Percentiles rank a stretch among this genome's conserved stretches.
phyloP scores from a whole-genome alignment of 2,888 invertebrate genomes.

The Elmis aenea region DNA sequence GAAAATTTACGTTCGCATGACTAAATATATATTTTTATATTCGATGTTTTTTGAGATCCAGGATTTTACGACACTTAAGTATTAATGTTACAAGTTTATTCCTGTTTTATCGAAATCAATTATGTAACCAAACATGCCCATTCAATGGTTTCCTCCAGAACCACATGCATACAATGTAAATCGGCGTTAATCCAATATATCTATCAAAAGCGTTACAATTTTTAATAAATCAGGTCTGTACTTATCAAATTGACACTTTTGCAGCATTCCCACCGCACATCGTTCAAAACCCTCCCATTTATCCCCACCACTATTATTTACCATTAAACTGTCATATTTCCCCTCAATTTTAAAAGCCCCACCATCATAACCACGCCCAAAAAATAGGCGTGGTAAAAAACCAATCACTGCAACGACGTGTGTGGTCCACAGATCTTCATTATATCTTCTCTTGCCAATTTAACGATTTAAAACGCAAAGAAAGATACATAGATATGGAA shows the following conservation, averaged over 20 bases:
- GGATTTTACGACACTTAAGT: no score
- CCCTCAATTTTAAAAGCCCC: constrained; percentile 2
- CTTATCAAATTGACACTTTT: constrained; percentile 26
- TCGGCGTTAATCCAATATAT: constrained; percentile 17
- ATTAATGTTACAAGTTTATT: no score
- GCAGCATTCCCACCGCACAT: constrained; percentile 18
- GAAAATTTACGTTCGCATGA: no score
- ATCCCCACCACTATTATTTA: constrained; percentile 13
- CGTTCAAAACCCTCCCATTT: constrained; percentile 12
- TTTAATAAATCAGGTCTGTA: constrained; percentile 29
- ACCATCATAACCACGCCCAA: constrained; percentile 17
- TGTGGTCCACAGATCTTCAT: constrained; percentile 49
- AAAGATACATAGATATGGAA: constrained; percentile 20
- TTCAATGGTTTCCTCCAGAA: no score
- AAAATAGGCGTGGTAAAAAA: constrained; percentile 33
- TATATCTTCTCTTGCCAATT: constrained; percentile 46
- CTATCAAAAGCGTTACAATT: constrained; percentile 14
- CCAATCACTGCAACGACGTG: constrained; percentile 47
- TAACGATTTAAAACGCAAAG: constrained; percentile 42
- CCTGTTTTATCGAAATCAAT: no score
- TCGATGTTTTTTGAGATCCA: no score
- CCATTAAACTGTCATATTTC: constrained; percentile 11
- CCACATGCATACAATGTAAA: no score
- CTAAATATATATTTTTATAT: no score
- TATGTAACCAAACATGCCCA: no score